Conservation (phyloP, 2,888 invertebrate genomes). For the Clunio marinus region DNA sequence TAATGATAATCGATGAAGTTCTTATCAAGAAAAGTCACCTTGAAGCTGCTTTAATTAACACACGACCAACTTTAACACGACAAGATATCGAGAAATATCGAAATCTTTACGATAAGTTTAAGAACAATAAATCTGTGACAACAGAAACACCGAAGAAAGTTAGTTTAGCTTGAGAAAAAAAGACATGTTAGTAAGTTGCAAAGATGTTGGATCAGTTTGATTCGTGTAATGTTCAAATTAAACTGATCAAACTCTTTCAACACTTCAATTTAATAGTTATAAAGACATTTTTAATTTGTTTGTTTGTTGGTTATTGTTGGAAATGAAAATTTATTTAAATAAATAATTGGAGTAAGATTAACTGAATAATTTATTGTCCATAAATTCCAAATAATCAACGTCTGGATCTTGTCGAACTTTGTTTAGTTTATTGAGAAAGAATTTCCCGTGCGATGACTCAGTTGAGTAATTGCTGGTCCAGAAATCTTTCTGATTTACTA, state of each 20-base stretch:
- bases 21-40: slow-evolving; percentile 60
- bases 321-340: neutral
- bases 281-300: too few species aligned
- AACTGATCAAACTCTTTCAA: too few species aligned
- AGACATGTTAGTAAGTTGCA: neutral
- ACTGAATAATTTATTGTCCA: slow-evolving; percentile 6
- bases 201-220: neutral
- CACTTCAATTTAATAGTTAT: too few species aligned
- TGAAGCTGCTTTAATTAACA: slow-evolving; percentile 61
- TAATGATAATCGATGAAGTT: slow-evolving; percentile 45
- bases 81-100: slow-evolving; percentile 69
- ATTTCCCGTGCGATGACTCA: slow-evolving; percentile 11
- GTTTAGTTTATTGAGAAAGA: slow-evolving; percentile 2
- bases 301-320: slow-evolving; percentile 10
- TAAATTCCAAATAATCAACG: slow-evolving; percentile 5
- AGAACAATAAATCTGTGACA: slow-evolving; percentile 30
- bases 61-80: slow-evolving; percentile 70
- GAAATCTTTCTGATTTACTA: slow-evolving; percentile 4
- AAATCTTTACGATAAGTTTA: slow-evolving; percentile 34
- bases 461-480: neutral
- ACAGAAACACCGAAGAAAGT: slow-evolving; percentile 27
- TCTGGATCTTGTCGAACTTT: neutral
- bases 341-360: neutral
- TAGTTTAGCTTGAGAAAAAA: slow-evolving; percentile 24
- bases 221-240: neutral